Evolutionary conservation across 2,797 vertebrate genomes (phyloP).

Genomic region (Xerus rutilus): DNA sequence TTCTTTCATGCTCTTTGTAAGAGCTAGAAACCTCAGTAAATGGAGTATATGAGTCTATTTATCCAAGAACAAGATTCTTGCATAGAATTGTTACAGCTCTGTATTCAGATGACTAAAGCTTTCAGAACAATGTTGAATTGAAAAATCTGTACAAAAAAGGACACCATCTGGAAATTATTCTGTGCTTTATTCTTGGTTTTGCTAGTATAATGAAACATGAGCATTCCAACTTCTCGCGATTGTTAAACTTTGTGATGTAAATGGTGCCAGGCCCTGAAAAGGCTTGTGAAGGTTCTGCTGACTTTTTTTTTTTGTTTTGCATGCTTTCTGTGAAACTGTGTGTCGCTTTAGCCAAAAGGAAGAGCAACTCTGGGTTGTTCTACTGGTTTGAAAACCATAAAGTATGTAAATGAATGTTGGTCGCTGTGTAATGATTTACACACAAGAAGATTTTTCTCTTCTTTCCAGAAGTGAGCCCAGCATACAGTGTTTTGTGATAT

Average conservation of each 20-base stretch:
- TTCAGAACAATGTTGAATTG: slow-evolving; percentile 65
- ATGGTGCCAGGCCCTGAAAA: slow-evolving; percentile 66
- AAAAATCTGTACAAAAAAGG: slow-evolving; percentile 60
- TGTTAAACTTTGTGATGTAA: slow-evolving; percentile 78
- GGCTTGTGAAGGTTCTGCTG: slow-evolving; percentile 66
- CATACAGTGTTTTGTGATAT: neutral
- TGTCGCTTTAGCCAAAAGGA: slow-evolving; percentile 37
- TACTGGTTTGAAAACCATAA: neutral
- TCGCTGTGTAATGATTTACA: neutral
- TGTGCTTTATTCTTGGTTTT: slow-evolving; percentile 68
- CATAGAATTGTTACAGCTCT: slow-evolving; percentile 30
- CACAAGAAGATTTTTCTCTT: neutral
- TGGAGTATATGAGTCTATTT: slow-evolving; percentile 9
- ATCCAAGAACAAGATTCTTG: slow-evolving; percentile 15
- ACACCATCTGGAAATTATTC: slow-evolving; percentile 80
- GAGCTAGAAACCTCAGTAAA: neutral
- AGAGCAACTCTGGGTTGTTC: slow-evolving; percentile 43
- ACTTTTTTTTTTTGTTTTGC: slow-evolving; percentile 65
- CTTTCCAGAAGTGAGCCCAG: neutral
- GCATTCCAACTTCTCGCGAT: slow-evolving; percentile 49
- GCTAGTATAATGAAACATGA: slow-evolving; percentile 53
- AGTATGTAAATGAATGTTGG: neutral
- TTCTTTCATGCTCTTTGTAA: neutral
- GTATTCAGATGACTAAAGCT: slow-evolving; percentile 51
- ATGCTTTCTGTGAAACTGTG: slow-evolving; percentile 46